Evolutionary conservation across 2,113 vertebrate species (phyloP), one percentile per base, ranked within the genome.

Genomic region (Noturus placidus): DNA sequence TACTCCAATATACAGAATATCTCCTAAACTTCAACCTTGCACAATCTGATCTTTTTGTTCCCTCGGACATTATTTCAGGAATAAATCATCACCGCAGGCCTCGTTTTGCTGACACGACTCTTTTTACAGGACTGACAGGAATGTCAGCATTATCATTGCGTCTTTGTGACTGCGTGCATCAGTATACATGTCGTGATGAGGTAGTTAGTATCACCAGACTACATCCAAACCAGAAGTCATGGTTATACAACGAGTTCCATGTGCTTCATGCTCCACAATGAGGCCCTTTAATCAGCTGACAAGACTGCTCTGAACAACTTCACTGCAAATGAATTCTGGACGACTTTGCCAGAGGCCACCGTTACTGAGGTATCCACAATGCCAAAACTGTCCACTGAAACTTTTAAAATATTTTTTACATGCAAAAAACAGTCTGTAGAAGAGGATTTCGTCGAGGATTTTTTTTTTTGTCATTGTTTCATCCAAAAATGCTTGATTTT

Each of bases 211-310:
- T 57, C 83, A 85, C 46, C 67, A 59, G 67, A 76, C 67, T 69
- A 59, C 33, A 56, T 74, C 33, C 11, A 63, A 65, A 78, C 72
- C 57, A 67, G 57, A 54, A 86, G 38, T 46, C 85, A 86, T 33
- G 82, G 82, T 83, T 83, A 83, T 83, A 50, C 63, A 83, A 82
- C 30, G 4, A 61, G 74, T 52, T 52, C 84, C 70, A 77, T 77
- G 84, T 83, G 82, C 61, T 67, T 83, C 61, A 20, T 46, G 70
- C 35, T 61, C 82, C 27, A 83, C 82, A 67, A 65, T 83, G 82
- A 67, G 61, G 56, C 72, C 25, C 9, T 77, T 42, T 38, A 33
- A 38, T 85, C 84, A 85, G 70, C 33, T n/a, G 72, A 85, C 33
- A 52, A 61, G 27, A 59, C 74, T 86, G 38, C 27, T 86, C 59